Conservation (phyloP, 2,113 vertebrate species). For the Lepus timidus region DNA sequence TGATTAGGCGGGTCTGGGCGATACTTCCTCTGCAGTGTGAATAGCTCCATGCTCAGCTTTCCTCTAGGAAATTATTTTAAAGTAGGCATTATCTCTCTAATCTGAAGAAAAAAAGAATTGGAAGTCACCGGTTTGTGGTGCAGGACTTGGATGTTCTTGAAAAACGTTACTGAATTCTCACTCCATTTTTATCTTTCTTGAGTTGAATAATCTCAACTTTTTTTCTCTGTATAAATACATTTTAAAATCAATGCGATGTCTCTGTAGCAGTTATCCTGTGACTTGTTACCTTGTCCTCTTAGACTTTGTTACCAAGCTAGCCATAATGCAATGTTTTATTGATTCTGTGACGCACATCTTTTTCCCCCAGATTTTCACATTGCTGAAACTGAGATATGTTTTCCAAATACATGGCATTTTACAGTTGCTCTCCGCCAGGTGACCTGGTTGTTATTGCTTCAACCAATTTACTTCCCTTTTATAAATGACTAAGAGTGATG, state of each 20-base stretch:
- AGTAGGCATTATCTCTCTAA: neutral
- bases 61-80: neutral
- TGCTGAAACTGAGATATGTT: slow-evolving; percentile 31
- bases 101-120: neutral
- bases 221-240: neutral
- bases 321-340: slow-evolving; percentile 22
- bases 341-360: neutral
- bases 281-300: slow-evolving; percentile 24
- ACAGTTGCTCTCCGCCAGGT: neutral
- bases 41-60: neutral
- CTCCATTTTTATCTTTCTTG: neutral
- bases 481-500: neutral
- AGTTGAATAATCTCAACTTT: neutral
- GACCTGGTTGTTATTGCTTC: slow-evolving; percentile 54
- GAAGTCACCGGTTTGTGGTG: neutral
- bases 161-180: neutral
- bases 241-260: neutral
- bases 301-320: neutral
- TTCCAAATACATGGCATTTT: neutral
- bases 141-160: neutral
- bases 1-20: neutral
- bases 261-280: neutral
- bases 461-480: slow-evolving; percentile 50
- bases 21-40: neutral
- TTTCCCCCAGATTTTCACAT: neutral